Conservation (phyloP, 2,888 invertebrate genomes). For the Acanthosepion pharaonis region DNA sequence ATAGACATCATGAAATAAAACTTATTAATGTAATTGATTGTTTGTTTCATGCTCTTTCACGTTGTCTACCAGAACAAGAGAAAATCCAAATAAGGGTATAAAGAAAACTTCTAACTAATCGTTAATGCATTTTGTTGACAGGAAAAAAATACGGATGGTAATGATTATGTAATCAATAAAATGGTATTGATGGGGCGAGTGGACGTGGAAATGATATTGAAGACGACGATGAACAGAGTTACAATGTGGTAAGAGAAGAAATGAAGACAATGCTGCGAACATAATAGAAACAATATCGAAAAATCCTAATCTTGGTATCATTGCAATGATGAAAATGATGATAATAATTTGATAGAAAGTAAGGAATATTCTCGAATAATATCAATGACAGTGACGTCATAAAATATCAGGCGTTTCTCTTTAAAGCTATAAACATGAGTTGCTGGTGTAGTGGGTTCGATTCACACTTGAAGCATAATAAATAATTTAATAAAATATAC, state of each 20-base stretch:
- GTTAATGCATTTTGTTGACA: conserved; percentile 24
- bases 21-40: not conserved
- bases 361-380: too few species aligned
- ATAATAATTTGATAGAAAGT: too few species aligned
- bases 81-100: not conserved
- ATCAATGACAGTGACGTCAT: too few species aligned
- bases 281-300: too few species aligned
- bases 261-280: not conserved
- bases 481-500: too few species aligned
- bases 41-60: not conserved
- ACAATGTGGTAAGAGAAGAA: not conserved
- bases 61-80: not conserved
- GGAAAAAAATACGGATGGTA: not conserved
- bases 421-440: too few species aligned
- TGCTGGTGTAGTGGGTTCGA: too few species aligned
- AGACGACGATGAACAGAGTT: not conserved
- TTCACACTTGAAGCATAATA: too few species aligned
- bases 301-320: too few species aligned
- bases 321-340: too few species aligned
- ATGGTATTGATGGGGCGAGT: not conserved
- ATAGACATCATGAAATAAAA: not conserved
- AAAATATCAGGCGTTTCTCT: too few species aligned
- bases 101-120: not conserved
- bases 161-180: not conserved
- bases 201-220: not conserved